Evolutionary conservation across 2,888 invertebrate genomes (phyloP).

Genomic region (Drosophila multiciliata): DNA sequence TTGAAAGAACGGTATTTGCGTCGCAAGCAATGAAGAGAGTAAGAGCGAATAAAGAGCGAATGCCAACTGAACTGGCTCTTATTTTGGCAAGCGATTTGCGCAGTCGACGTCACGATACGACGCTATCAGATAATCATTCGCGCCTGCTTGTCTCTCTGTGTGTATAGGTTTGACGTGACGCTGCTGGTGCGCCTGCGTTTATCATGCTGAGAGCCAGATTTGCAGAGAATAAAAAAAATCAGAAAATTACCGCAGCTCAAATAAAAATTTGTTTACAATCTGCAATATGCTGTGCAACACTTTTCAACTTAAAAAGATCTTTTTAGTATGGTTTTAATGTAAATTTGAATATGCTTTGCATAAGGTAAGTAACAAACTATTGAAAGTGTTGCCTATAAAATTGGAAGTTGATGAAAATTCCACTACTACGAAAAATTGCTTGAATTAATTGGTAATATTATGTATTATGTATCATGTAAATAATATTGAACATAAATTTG

Average conservation of each 20-base stretch:
- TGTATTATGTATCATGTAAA: no score
- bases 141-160: background rate
- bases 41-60: slow-evolving; percentile 27
- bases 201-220: background rate
- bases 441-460: background rate
- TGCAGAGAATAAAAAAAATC: slow-evolving; percentile 25
- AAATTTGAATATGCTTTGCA: background rate
- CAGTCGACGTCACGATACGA: slow-evolving; percentile 26
- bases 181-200: slow-evolving; percentile 53
- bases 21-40: slow-evolving; percentile 60
- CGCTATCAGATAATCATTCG: slow-evolving; percentile 35
- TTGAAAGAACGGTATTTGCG: slow-evolving; percentile 77
- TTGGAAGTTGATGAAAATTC: background rate
- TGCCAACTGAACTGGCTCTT: slow-evolving; percentile 21
- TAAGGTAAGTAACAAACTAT: background rate
- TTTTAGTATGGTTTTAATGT: background rate
- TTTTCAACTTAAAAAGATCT: background rate
- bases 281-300: background rate
- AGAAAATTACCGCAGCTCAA: background rate
- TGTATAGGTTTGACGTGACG: slow-evolving; percentile 10
- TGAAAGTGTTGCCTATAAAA: background rate
- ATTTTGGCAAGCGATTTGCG: slow-evolving; percentile 37
- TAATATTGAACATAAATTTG: background rate
- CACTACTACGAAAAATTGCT: background rate
- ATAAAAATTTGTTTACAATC: background rate